Conservation (phyloP, 30 jellyfish, hydroid and myxozoan genomes). For the Turritopsis dohrnii region DNA sequence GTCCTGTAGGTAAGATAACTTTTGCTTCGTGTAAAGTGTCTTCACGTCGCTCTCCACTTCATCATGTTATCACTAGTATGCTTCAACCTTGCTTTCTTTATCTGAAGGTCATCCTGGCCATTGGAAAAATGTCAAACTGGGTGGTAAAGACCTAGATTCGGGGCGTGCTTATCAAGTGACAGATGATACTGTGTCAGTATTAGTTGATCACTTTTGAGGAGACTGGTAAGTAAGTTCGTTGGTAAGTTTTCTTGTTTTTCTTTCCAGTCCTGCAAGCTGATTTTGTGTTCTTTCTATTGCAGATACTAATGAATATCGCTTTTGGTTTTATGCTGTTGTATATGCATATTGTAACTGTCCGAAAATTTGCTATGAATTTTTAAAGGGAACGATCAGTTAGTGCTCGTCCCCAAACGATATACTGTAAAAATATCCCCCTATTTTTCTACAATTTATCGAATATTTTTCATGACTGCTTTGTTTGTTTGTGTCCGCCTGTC, state of each 20-base stretch:
- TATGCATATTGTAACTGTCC: background rate
- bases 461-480: background rate
- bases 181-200: constrained; percentile 91
- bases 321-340: background rate
- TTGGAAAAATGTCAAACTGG: constrained; percentile 91
- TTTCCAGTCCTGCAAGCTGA: background rate
- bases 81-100: background rate
- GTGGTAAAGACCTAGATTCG: constrained; percentile 90
- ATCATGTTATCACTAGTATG: background rate
- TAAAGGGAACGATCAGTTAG: background rate
- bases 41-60: background rate
- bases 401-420: background rate
- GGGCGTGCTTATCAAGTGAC: constrained; percentile 97
- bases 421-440: background rate
- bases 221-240: background rate
- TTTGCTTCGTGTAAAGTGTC: background rate
- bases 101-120: constrained; percentile 55
- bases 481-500: background rate
- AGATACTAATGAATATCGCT: background rate
- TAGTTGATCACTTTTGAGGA: constrained; percentile 75
- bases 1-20: constrained; percentile 63
- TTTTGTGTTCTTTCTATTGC: background rate
- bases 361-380: background rate
- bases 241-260: background rate
- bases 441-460: background rate